Conservation (phyloP, 2,113 vertebrate genomes). For the Martes martes region DNA sequence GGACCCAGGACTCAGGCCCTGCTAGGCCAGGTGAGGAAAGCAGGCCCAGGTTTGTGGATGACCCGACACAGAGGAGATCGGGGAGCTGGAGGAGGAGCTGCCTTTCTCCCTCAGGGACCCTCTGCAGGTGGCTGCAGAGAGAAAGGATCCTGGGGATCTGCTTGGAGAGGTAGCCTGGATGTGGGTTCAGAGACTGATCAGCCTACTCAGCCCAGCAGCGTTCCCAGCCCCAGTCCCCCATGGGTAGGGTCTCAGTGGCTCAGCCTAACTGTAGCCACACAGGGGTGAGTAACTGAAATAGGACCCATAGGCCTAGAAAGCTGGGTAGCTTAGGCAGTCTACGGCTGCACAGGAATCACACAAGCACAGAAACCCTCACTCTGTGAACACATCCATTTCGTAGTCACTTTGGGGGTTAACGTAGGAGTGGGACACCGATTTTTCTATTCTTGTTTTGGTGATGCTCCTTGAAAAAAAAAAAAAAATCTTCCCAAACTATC, state of each 20-base stretch:
- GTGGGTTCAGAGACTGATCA: not conserved
- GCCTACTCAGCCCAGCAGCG: not conserved
- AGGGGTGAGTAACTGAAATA: not conserved
- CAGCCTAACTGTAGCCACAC: not conserved
- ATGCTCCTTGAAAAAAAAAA: not conserved
- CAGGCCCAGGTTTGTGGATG: not conserved
- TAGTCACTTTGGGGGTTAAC: not conserved
- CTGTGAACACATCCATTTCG: not conserved
- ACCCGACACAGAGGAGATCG: not conserved
- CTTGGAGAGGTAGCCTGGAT: not conserved
- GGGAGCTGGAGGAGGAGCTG: not conserved
- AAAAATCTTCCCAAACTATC: not conserved
- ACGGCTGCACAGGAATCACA: not conserved
- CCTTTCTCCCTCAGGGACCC: not conserved
- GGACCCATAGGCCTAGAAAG: not conserved
- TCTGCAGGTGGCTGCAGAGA: not conserved
- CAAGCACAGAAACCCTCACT: not conserved
- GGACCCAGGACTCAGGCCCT: not conserved
- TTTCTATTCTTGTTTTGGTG: not conserved
- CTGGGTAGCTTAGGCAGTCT: not conserved
- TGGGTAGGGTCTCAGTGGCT: not conserved
- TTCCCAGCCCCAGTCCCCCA: not conserved
- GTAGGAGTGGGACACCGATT: not conserved
- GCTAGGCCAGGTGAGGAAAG: not conserved
- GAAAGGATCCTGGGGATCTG: not conserved